A percentile compares a stretch with the other conserved stretches of the same genome.
Conservation (phyloP, 2,888 invertebrate genomes). For the Therioaphis trifolii region DNA sequence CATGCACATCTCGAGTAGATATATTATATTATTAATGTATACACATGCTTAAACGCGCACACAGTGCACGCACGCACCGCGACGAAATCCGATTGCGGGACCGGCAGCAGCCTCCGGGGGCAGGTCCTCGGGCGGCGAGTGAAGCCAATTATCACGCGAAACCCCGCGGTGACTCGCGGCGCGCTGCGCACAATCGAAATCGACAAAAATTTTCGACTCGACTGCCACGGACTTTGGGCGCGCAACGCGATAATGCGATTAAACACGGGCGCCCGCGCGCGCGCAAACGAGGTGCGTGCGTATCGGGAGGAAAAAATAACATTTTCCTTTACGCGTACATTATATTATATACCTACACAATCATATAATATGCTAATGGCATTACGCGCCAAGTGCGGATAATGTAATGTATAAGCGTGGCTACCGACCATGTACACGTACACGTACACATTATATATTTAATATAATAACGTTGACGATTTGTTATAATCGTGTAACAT, state of each 20-base stretch:
- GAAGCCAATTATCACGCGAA: constrained; percentile 49
- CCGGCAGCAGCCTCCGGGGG: not conserved
- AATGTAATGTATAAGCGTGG: not conserved
- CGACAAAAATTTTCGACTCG: constrained; percentile 40
- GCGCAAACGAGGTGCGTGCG: not conserved
- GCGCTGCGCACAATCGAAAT: not conserved
- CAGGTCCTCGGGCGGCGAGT: constrained; percentile 27
- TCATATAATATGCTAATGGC: constrained; percentile 48
- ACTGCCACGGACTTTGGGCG: not conserved
- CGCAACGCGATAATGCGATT: constrained; percentile 21
- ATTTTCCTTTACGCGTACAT: constrained; percentile 13
- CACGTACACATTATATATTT: too few species aligned
- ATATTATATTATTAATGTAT: constrained; percentile 8
- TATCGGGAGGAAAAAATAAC: constrained; percentile 30
- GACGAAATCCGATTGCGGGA: constrained; percentile 21
- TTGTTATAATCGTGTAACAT: constrained; percentile 8
- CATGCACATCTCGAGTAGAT: too few species aligned
- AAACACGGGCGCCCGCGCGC: not conserved
- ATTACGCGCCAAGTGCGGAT: constrained; percentile 27
- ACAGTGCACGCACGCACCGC: not conserved
- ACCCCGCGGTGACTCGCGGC: constrained; percentile 17
- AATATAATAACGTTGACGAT: constrained; percentile 5
- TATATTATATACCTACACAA: not conserved
- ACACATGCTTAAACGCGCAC: not conserved
- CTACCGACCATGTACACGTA: not conserved